These are phyloP conservation scores for Tanypteryx hageni DNA, from an alignment of 2,888 invertebrate genomes.

Conservation along the genomic window DNA sequence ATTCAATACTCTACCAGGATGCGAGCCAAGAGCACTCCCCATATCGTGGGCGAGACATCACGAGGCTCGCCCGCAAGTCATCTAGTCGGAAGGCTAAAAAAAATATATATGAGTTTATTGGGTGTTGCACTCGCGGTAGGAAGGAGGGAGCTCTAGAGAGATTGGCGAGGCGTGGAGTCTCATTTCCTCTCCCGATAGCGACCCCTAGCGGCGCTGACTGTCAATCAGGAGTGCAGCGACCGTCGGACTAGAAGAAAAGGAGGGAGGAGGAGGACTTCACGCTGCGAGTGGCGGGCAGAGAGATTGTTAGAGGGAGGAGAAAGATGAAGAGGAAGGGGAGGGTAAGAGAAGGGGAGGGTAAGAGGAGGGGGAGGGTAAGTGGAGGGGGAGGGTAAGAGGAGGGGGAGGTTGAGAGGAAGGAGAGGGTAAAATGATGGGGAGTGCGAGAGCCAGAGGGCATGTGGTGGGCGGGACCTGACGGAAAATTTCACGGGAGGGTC, in stretches of 20 bases:
- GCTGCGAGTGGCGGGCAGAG: not conserved
- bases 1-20: not conserved
- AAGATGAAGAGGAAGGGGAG: not conserved
- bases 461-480: too few relatives aligned
- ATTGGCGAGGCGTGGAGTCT: not conserved
- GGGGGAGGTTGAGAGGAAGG: too few relatives aligned
- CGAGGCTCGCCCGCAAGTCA: not conserved
- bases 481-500: too few relatives aligned
- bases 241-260: not conserved
- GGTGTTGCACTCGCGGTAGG: not conserved
- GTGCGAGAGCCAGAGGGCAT: too few relatives aligned
- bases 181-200: not conserved
- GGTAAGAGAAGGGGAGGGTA: not conserved
- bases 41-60: not conserved
- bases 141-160: too few relatives aligned
- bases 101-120: not conserved
- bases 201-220: slow-evolving; percentile 11
- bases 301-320: not conserved
- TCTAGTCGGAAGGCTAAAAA: not conserved
- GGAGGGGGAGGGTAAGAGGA: too few relatives aligned
- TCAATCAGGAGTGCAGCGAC: slow-evolving; percentile 27
- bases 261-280: slow-evolving; percentile 18
- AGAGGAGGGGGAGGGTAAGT: too few relatives aligned
- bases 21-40: not conserved
- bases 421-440: too few relatives aligned